Evolutionary conservation across 1,140 invertebrate genomes (phyloP).

Genomic region (Magallana ariakensis): DNA sequence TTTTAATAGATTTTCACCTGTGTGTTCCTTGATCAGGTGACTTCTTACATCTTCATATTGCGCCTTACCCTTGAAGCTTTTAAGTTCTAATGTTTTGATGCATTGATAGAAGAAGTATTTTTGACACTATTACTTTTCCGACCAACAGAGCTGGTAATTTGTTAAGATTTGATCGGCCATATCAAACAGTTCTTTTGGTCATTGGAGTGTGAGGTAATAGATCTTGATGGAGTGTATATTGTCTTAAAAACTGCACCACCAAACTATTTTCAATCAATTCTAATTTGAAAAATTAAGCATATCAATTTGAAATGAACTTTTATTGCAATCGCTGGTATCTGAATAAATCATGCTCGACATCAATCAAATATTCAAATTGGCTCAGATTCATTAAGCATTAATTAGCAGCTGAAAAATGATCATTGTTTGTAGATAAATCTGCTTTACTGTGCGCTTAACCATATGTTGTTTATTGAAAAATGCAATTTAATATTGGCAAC

Average conservation of each 20-base stretch:
- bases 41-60: not conserved
- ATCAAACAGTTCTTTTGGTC: conserved; percentile 18
- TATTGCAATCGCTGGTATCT: conserved; percentile 24
- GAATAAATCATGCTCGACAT: not conserved
- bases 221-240: conserved; percentile 8
- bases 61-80: not conserved
- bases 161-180: conserved; percentile 9
- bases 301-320: conserved; percentile 38
- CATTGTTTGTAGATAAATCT: too few species aligned
- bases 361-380: conserved; percentile 34
- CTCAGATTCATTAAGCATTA: too few species aligned
- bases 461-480: too few species aligned
- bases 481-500: too few species aligned
- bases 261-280: conserved; percentile 33
- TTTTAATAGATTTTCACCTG: too few species aligned
- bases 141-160: conserved; percentile 32
- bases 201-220: not conserved
- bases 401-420: too few species aligned
- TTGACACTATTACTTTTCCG: conserved; percentile 8
- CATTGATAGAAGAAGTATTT: conserved; percentile 20
- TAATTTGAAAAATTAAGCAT: conserved; percentile 39
- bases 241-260: conserved; percentile 28
- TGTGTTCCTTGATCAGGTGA: too few species aligned
- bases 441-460: too few species aligned
- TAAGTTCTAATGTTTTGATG: not conserved